Conservation (phyloP, 2,797 vertebrate genomes). For the Rhabdomys pumilio region DNA sequence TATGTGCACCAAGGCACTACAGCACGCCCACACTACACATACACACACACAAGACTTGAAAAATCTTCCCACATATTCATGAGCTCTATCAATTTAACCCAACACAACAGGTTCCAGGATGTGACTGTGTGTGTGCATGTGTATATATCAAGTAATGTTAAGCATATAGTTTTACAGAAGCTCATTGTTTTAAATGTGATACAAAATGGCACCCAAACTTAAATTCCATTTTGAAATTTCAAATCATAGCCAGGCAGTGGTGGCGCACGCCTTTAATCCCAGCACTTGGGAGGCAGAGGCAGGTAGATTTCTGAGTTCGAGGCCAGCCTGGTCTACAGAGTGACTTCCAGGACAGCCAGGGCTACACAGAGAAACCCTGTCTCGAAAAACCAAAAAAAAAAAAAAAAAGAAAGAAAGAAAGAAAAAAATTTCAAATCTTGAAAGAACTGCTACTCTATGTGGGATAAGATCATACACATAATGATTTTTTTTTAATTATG, state of each 20-base stretch:
- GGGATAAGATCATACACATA: neutral
- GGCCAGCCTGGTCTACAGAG: too few relatives aligned
- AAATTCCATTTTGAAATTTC: neutral
- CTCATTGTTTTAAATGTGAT: constrained; percentile 6
- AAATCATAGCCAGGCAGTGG: too few relatives aligned
- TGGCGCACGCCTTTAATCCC: too few relatives aligned
- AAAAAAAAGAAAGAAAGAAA: too few relatives aligned
- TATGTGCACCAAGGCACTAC: neutral
- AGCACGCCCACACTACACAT: neutral
- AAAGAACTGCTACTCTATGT: constrained; percentile 19
- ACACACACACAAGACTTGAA: neutral
- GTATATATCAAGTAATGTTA: neutral
- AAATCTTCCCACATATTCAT: neutral
- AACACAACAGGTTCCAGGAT: neutral
- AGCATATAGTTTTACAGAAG: constrained; percentile 2
- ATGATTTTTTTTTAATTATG: neutral
- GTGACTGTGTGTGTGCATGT: neutral
- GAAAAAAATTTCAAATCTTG: neutral
- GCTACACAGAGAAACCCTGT: too few relatives aligned
- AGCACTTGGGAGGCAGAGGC: too few relatives aligned
- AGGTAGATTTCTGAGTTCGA: too few relatives aligned
- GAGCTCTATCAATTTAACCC: neutral
- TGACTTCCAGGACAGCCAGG: too few relatives aligned
- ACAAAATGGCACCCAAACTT: constrained; percentile 41
- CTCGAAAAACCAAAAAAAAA: too few relatives aligned